Percentiles rank a stretch among this genome's conserved stretches.
phyloP scores from a whole-genome alignment of 1,140 invertebrate species.

The Acyrthosiphon pisum region DNA sequence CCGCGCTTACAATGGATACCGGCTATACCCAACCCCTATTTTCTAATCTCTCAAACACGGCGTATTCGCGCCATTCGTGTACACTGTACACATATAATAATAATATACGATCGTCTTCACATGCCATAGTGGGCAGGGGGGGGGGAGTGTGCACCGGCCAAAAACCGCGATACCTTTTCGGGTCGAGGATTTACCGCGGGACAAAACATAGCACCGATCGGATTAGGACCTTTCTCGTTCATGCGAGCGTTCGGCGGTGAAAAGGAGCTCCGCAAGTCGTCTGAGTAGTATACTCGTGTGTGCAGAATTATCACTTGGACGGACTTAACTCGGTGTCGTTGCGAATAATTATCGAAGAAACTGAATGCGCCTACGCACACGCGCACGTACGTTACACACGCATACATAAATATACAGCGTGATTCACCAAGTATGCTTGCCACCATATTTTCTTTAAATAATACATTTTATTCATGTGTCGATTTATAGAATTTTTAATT shows the following conservation, averaged over 20 bases:
- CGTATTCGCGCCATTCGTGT: not conserved
- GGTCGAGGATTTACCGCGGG: conserved; percentile 10
- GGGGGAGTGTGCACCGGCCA: not conserved
- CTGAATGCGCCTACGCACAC: not conserved
- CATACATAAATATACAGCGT: not conserved
- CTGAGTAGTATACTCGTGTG: not conserved
- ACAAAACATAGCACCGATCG: conserved; percentile 1
- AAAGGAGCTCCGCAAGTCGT: not conserved
- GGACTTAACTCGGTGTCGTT: conserved; percentile 31
- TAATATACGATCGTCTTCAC: not conserved
- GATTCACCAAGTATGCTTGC: not conserved
- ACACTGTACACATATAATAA: not conserved
- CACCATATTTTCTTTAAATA: not conserved
- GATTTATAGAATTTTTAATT: not conserved
- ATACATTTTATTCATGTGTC: not conserved
- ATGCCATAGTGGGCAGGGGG: not conserved
- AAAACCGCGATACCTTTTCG: not conserved
- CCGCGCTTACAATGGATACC: not conserved
- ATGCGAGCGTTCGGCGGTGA: not conserved
- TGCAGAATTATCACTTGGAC: not conserved
- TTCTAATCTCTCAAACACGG: conserved; percentile 30
- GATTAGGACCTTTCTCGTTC: not conserved
- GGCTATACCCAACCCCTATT: not conserved
- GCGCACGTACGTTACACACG: not conserved
- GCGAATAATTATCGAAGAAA: conserved; percentile 47